phyloP scores from a whole-genome alignment of 2,888 invertebrate genomes.

The Lochmaea crataegi region DNA sequence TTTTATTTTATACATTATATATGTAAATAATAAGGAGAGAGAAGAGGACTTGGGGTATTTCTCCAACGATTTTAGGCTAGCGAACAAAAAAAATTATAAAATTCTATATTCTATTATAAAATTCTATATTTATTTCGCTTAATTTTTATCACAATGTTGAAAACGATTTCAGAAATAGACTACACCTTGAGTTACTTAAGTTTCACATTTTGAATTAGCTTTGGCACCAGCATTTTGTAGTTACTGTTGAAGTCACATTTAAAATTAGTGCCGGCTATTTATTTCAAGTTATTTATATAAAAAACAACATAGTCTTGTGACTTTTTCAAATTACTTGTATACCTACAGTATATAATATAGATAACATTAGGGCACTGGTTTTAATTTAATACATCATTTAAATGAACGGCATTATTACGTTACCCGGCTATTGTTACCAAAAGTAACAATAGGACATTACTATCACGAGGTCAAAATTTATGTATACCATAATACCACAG shows the following conservation, averaged over 20 bases:
- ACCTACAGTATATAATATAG: not conserved
- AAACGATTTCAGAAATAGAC: not conserved
- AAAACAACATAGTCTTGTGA: too few relatives aligned
- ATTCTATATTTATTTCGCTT: not conserved
- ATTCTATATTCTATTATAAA: too few relatives aligned
- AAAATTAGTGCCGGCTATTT: not conserved
- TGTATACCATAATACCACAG: not conserved
- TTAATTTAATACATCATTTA: not conserved
- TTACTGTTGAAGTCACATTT: slow-evolving; percentile 1
- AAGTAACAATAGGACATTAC: slow-evolving; percentile 8
- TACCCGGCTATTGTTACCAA: not conserved
- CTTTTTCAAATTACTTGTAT: not conserved
- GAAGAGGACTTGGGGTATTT: too few relatives aligned
- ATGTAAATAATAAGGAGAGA: too few relatives aligned
- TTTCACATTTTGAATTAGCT: not conserved
- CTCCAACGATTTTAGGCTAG: too few relatives aligned
- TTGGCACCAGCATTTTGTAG: slow-evolving; percentile 11
- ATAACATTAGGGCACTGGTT: not conserved
- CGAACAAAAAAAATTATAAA: too few relatives aligned
- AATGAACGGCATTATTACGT: not conserved
- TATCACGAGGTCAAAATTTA: slow-evolving; percentile 11
- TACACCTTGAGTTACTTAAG: not conserved
- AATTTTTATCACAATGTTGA: not conserved
- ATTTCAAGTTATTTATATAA: not conserved
- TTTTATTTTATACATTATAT: too few relatives aligned